phyloP scores from a whole-genome alignment of 2,113 vertebrate genomes.

The Erythrolamprus reginae region DNA sequence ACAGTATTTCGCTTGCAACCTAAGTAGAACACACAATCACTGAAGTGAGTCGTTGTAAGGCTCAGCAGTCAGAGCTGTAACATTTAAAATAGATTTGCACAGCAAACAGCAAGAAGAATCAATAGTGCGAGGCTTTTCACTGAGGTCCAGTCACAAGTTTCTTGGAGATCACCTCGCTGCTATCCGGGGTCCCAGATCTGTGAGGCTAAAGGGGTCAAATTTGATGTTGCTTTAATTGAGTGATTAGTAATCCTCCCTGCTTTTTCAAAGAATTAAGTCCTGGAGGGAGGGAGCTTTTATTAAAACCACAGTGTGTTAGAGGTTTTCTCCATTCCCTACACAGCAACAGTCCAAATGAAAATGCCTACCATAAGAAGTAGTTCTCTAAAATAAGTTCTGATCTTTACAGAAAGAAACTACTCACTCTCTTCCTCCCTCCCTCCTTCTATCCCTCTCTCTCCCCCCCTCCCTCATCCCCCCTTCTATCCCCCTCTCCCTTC shows the following conservation, averaged over 20 bases:
- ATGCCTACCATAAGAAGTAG: neutral
- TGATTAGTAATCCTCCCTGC: neutral
- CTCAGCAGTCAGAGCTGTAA: slow-evolving; percentile 45
- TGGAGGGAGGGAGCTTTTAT: neutral
- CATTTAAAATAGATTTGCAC: slow-evolving; percentile 54
- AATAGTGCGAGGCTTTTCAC: slow-evolving; percentile 33
- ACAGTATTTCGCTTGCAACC: slow-evolving; percentile 63
- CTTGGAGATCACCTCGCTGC: slow-evolving; percentile 12
- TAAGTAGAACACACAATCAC: slow-evolving; percentile 51
- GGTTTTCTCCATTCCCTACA: neutral
- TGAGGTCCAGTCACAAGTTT: slow-evolving; percentile 40
- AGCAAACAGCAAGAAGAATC: slow-evolving; percentile 50
- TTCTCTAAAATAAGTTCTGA: neutral
- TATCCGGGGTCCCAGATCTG: neutral
- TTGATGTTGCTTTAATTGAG: neutral
- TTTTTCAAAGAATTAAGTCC: neutral
- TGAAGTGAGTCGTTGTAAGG: slow-evolving; percentile 51
- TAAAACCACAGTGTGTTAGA: neutral
- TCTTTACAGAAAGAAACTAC: neutral
- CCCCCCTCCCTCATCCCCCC: accelerated
- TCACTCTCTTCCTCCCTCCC: neutral
- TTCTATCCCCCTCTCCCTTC: neutral
- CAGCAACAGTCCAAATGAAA: neutral
- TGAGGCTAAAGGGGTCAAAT: neutral
- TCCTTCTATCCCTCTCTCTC: accelerated